A percentile compares a stretch with the other conserved stretches of the same genome.
These are phyloP conservation scores for Sylvicapra grimmia DNA, from an alignment of 2,113 vertebrate species.

Conservation along the genomic window DNA sequence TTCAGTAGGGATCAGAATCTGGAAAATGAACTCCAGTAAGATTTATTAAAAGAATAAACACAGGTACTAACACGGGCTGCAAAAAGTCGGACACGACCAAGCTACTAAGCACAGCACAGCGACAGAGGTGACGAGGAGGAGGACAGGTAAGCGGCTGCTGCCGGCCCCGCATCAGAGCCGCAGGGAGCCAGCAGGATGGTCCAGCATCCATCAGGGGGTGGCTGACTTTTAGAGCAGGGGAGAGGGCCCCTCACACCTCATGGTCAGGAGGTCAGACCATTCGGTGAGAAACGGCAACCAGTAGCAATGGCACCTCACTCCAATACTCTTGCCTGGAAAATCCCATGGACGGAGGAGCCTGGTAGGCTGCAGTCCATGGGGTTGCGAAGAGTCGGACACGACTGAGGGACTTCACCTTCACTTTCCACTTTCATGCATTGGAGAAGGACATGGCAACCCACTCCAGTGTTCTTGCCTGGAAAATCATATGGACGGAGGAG, in stretches of 20 bases:
- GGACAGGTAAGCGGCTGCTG: no score
- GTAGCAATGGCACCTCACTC: no score
- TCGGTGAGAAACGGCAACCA: background rate
- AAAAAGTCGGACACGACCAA: background rate
- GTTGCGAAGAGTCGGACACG: rapidly evolving
- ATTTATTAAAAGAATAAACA: background rate
- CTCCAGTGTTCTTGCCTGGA: no score
- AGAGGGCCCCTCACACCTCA: no score
- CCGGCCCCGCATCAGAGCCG: background rate
- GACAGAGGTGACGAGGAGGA: background rate
- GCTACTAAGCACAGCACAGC: background rate
- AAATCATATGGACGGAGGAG: no score
- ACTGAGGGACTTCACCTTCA: no score
- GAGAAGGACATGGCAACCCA: no score
- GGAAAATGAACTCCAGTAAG: background rate
- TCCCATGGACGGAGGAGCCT: no score
- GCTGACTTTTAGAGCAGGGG: background rate
- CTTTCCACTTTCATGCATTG: no score
- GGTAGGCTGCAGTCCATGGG: no score
- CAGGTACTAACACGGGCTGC: background rate
- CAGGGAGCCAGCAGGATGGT: background rate
- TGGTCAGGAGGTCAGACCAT: background rate
- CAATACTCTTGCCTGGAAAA: no score
- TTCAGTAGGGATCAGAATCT: background rate
- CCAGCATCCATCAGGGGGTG: background rate